These are phyloP conservation scores for Sarcophaga subvicina DNA, from an alignment of 2,888 invertebrate species.

Conservation along the genomic window DNA sequence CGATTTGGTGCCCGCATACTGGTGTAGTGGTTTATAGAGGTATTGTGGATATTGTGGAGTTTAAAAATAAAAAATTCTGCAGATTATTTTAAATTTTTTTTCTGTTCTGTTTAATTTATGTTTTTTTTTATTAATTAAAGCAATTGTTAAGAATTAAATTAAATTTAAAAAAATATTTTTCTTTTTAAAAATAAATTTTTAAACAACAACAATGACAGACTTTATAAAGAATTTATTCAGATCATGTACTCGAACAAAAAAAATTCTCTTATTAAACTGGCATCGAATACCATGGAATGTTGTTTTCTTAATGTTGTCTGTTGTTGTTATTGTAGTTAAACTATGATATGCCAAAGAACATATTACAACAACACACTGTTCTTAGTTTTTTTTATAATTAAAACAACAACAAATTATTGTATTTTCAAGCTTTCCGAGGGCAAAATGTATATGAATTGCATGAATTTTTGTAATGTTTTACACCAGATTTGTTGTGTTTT, in stretches of 20 bases:
- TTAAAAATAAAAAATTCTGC: too few relatives aligned
- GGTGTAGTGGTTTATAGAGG: too few relatives aligned
- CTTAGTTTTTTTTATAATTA: slow-evolving; percentile 15
- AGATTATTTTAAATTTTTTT: neutral
- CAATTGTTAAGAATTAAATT: neutral
- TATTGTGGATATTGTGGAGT: too few relatives aligned
- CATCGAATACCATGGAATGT: neutral
- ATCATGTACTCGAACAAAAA: slow-evolving; percentile 19
- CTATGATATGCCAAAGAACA: slow-evolving; percentile 60
- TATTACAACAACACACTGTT: slow-evolving; percentile 55
- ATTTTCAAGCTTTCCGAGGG: neutral
- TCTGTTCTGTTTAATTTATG: neutral
- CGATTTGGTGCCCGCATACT: too few relatives aligned
- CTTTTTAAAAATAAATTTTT: neutral
- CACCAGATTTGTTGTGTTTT: too few relatives aligned
- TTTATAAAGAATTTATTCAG: neutral
- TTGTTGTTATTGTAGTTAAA: slow-evolving; percentile 18
- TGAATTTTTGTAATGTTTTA: neutral
- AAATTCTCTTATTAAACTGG: neutral
- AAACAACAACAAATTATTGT: slow-evolving; percentile 11
- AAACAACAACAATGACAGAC: slow-evolving; percentile 27
- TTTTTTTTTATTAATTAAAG: neutral
- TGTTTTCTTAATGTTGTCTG: slow-evolving; percentile 15
- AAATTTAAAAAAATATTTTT: slow-evolving; percentile 19
- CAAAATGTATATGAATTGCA: neutral